These are phyloP conservation scores for Siniperca knerii DNA, from an alignment of 2,113 vertebrate genomes.

Conservation along the genomic window DNA sequence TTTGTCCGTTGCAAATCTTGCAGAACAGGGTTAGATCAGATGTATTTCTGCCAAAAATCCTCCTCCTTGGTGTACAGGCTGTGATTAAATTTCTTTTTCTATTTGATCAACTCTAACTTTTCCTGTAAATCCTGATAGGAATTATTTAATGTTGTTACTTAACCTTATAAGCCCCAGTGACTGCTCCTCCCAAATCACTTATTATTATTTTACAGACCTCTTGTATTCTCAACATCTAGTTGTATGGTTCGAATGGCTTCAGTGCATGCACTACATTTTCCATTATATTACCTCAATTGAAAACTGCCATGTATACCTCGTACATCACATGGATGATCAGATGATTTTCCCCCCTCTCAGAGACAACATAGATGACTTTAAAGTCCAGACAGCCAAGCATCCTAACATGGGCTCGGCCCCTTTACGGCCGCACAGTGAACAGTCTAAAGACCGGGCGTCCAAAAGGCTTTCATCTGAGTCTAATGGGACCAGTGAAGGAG, in stretches of 20 bases:
- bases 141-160: not conserved
- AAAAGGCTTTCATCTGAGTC: conserved; percentile 87
- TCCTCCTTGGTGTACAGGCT: not conserved
- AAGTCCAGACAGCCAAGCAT: conserved; percentile 85
- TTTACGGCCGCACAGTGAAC: conserved; percentile 78
- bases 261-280: not conserved
- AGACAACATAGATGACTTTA: conserved; percentile 84
- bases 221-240: not conserved
- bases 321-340: not conserved
- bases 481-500: conserved; percentile 88
- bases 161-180: not conserved
- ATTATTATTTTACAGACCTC: not conserved
- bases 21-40: conserved; percentile 15
- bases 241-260: not conserved
- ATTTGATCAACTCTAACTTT: conserved; percentile 3
- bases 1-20: conserved; percentile 1
- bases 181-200: not conserved
- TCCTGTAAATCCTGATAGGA: not conserved
- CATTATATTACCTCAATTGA: not conserved
- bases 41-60: conserved; percentile 10
- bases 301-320: not conserved
- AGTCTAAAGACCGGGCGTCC: conserved; percentile 79
- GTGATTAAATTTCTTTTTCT: not conserved
- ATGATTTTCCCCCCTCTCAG: conserved; percentile 34
- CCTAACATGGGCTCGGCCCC: conserved; percentile 72